Evolutionary conservation across 2,113 vertebrate genomes (phyloP), one percentile per base, ranked within the genome.

Genomic region (Paraplagusia blochii): DNA sequence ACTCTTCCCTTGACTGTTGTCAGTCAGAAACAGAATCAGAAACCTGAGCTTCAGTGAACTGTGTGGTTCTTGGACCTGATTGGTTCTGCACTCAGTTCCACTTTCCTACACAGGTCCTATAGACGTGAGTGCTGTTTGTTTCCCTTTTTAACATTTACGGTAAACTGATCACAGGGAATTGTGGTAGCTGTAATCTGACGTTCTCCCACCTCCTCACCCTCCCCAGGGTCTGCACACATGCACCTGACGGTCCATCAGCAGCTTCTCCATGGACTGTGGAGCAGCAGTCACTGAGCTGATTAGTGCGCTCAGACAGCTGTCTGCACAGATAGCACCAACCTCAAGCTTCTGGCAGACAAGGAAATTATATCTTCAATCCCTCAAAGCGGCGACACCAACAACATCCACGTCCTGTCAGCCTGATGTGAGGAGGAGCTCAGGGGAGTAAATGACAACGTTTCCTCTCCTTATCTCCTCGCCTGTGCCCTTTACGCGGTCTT

Each of bases 211-310:
- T 19, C 33, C 10, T 48, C 19, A 16, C 44, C n/a, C 51, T 11
- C 38, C 59, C 1, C 11, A 17, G 13, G 38, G 4, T 4, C 36
- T 39, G 11, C 2, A 1, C 36, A 39, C 36, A 39, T 39, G 70
- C 63, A 83, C 39, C 83, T 79, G 75, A 53, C 56, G 70, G 69
- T 60, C 75, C 63, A 44, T 56, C 55, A 12, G 47, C 56, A 52
- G 49, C 2, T 44, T 49, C 67, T 76, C 70, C 39, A 15, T 39
- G 1, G 74, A 68, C 71, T 29, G 72, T 17, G 6, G 61, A 42
- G 68, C 74, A 39, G 70, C 64, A 60, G 65, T 77, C 69, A 66
- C 66, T 70, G 64, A 65, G 69, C 74, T 85, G 74, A 80, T 85
- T 79, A 74, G 61, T 29, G 60, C 51, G 10, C 38, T 46, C 1